phyloP scores from a whole-genome alignment of 2,797 vertebrate genomes.

The Pygocentrus nattereri region DNA sequence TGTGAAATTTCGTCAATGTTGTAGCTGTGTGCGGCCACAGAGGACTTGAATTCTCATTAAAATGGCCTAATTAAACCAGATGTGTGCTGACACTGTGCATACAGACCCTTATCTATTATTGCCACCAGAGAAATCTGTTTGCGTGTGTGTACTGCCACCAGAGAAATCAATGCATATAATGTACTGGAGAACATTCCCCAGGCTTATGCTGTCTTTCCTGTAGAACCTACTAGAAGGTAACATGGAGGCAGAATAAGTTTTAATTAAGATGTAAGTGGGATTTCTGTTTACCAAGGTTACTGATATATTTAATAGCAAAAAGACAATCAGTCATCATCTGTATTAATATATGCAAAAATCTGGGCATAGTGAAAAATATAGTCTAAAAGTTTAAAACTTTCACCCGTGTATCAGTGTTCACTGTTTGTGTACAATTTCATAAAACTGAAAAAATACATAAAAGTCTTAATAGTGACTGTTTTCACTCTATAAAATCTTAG shows the following conservation, averaged over 20 bases:
- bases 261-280: not conserved
- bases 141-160: slow-evolving; percentile 46
- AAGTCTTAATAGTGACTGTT: not conserved
- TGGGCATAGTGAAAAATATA: not conserved
- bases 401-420: not conserved
- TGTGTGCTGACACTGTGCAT: slow-evolving; percentile 57
- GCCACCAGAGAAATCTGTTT: slow-evolving; percentile 55
- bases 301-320: not conserved
- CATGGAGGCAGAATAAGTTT: not conserved
- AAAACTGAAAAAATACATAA: not conserved
- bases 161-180: slow-evolving; percentile 35
- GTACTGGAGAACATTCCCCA: not conserved
- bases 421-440: not conserved
- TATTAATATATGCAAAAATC: not conserved
- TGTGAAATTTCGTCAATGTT: slow-evolving; percentile 18
- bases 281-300: not conserved
- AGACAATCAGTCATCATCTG: slow-evolving; percentile 1
- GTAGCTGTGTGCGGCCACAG: slow-evolving; percentile 16
- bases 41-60: slow-evolving; percentile 48
- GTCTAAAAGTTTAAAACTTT: not conserved
- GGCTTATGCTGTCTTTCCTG: not conserved
- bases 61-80: slow-evolving; percentile 50
- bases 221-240: not conserved
- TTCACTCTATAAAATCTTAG: not conserved
- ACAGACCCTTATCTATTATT: slow-evolving; percentile 46